These are phyloP conservation scores for Pterophyllum scalare DNA, from an alignment of 2,113 vertebrate genomes.

Conservation along the genomic window DNA sequence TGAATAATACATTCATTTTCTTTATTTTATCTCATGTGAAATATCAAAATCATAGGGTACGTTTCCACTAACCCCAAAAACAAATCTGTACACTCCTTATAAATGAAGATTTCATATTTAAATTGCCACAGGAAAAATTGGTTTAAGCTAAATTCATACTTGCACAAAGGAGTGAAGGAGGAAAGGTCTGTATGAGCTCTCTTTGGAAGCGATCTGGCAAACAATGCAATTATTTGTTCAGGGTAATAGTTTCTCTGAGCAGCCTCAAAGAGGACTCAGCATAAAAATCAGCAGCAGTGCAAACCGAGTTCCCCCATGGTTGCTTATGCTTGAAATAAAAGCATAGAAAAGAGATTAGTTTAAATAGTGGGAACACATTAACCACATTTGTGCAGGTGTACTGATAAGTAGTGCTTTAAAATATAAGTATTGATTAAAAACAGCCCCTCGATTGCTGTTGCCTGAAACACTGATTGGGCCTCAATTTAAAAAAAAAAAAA, in stretches of 20 bases:
- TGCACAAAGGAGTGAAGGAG: not conserved
- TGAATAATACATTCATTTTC: slow-evolving; percentile 64
- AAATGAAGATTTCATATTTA: slow-evolving; percentile 12
- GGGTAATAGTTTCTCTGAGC: slow-evolving; percentile 47
- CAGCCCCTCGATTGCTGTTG: not conserved
- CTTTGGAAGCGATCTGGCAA: slow-evolving; percentile 50
- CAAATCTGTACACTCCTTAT: not conserved
- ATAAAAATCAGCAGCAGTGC: slow-evolving; percentile 31
- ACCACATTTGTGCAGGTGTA: too few species aligned
- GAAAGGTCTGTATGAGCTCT: slow-evolving; percentile 31
- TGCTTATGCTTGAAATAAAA: not conserved
- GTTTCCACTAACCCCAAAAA: not conserved
- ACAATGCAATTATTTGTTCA: slow-evolving; percentile 55
- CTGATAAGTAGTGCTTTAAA: not conserved
- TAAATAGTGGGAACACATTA: slow-evolving; percentile 9
- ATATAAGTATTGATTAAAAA: slow-evolving; percentile 10
- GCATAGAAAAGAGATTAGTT: slow-evolving; percentile 3
- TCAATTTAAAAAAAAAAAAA: not conserved
- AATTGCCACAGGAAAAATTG: not conserved
- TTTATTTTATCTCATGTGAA: not conserved
- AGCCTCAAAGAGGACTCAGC: slow-evolving; percentile 28
- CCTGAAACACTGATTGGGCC: not conserved
- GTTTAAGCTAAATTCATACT: slow-evolving; percentile 31
- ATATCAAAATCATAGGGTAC: not conserved
- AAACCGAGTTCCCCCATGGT: not conserved